Conservation (phyloP, 2,113 vertebrate genomes). For the Oncorhynchus keta region DNA sequence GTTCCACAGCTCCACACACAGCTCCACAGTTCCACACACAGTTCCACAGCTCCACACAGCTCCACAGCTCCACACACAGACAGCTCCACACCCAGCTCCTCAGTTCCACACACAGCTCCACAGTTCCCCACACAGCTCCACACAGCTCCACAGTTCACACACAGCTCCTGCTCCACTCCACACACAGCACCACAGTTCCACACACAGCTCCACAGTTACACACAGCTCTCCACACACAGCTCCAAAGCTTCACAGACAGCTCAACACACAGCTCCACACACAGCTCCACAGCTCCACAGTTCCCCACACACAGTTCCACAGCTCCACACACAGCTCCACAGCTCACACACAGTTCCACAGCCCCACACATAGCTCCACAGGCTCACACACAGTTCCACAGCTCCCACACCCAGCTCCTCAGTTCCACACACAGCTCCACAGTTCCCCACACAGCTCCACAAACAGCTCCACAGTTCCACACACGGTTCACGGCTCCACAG, state of each 20-base stretch:
- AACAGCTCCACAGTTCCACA: background rate
- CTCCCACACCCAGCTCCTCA: background rate
- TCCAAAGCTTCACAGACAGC: too few relatives aligned
- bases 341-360: background rate
- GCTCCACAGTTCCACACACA: background rate
- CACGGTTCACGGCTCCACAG: too few relatives aligned
- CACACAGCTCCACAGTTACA: too few relatives aligned
- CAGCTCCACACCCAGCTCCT: too few relatives aligned
- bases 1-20: background rate
- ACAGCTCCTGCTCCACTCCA: too few relatives aligned
- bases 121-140: background rate
- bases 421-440: background rate
- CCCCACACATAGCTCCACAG: background rate
- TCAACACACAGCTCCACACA: too few relatives aligned
- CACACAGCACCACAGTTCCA: background rate
- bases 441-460: too few relatives aligned
- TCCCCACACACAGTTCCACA: too few relatives aligned
- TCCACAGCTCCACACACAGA: background rate
- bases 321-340: too few relatives aligned
- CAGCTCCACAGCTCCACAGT: too few relatives aligned
- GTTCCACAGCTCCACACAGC: background rate
- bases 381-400: background rate
- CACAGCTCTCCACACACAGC: background rate
- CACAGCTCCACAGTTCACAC: background rate
- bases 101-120: background rate